Conservation (phyloP, 1,140 invertebrate genomes). For the Drosophila subobscura region DNA sequence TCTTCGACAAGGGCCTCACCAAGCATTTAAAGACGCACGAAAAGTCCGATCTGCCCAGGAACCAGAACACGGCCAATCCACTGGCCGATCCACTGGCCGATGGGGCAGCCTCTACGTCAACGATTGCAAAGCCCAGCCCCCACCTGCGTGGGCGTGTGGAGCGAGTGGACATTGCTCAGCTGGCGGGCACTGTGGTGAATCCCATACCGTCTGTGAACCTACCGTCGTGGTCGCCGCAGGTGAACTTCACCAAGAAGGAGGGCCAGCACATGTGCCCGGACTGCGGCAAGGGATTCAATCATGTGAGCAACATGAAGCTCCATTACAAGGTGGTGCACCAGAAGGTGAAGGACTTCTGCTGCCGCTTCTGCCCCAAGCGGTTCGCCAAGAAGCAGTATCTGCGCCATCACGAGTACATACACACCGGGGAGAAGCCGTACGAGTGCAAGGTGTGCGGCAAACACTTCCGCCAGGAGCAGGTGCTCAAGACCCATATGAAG, state of each 20-base stretch:
- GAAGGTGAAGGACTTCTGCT: constrained; percentile 80
- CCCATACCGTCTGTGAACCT: constrained; percentile 76
- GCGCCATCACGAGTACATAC: constrained; percentile 80
- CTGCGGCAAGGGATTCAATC: constrained; percentile 77
- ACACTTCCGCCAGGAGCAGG: constrained; percentile 77
- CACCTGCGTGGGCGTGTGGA: constrained; percentile 62
- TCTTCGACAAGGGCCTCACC: constrained; percentile 69
- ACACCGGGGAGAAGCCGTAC: constrained; percentile 84
- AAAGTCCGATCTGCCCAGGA: constrained; percentile 67
- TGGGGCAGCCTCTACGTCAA: constrained; percentile 21
- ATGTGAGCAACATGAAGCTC: constrained; percentile 75
- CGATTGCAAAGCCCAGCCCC: constrained; percentile 42
- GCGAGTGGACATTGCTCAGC: constrained; percentile 72
- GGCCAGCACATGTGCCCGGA: constrained; percentile 77
- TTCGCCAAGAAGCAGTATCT: constrained; percentile 82
- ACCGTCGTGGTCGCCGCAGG: constrained; percentile 77
- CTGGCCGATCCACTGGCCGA: constrained; percentile 46
- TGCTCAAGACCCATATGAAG: constrained; percentile 77
- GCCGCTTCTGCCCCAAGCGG: constrained; percentile 76
- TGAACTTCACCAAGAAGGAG: constrained; percentile 80
- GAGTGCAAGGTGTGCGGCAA: constrained; percentile 76
- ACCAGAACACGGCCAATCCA: constrained; percentile 43
- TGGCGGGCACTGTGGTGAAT: constrained; percentile 78
- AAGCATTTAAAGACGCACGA: constrained; percentile 79
- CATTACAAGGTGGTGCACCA: constrained; percentile 80